Evolutionary conservation across 2,797 vertebrate genomes (phyloP), one percentile per base, ranked within the genome.

Genomic region (Pithecia hirsuta): DNA sequence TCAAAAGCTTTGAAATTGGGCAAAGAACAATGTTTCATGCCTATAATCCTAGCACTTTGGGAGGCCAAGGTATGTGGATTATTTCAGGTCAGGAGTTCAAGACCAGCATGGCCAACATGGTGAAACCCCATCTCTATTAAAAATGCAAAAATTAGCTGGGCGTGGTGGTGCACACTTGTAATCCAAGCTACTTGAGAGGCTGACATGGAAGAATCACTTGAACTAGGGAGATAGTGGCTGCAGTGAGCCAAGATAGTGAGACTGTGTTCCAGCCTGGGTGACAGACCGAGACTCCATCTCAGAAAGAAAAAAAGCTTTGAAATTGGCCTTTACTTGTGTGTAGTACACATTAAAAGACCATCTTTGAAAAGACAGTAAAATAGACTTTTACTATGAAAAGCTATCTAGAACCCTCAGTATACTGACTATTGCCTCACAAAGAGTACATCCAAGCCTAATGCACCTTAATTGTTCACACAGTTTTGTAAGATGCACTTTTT

Each of bases 291-390:
- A n/a, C 15, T 59, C 57, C 17, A 8, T n/a, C 61, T n/a, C 33
- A 17, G 19, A n/a, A n/a, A 64, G 33, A 17, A 64, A 67, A 67
- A 17, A n/a, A 41, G 15, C 13, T 39, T 12, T 24, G 5, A 46
- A 89, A 8, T 55, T 82, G 2, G 24, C 24, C 14, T 24, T 74
- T 24, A 3, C 12, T 0, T 80, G 39, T 82, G 17, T 88, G 4
- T 44, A 7, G 13, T 80, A 88, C 41, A 44, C 55, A 2, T 14
- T 92, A 70, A 70, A 14, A 55, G 15, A 1, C 61, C 72, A 13
- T 70, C 24, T 97, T 97, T 94, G 90, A 91, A 91, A 88, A 44
- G 59, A 80, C 30, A 74, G 33, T 97, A 67, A 80, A 91, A 89
- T 80, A 64, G 33, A 28, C 20, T 90, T 94, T 93, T 59, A 91